Evolutionary conservation across 2,888 invertebrate genomes (phyloP).

Genomic region (Stenurella melanura): DNA sequence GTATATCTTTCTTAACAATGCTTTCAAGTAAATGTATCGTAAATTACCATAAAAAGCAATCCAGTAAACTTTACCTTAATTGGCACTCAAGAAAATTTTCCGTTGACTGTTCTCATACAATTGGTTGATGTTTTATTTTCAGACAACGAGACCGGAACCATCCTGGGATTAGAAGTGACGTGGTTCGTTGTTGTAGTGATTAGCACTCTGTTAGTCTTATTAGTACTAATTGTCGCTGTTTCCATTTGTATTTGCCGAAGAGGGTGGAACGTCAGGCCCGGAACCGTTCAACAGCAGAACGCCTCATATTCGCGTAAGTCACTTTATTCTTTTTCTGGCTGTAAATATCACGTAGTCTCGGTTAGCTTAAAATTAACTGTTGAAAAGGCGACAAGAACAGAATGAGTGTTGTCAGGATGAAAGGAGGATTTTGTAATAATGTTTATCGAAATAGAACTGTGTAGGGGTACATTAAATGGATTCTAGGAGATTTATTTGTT

Average conservation of each 20-base stretch:
- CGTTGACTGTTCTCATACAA: not conserved
- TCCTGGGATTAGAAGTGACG: conserved; percentile 84
- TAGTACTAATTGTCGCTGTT: conserved; percentile 81
- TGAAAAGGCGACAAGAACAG: not conserved
- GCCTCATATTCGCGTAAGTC: conserved; percentile 74
- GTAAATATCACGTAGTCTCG: conserved; percentile 8
- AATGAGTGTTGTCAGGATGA: not conserved
- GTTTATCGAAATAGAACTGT: not conserved
- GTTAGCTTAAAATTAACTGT: conserved; percentile 8
- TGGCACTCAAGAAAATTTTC: not conserved
- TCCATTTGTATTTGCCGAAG: conserved; percentile 87
- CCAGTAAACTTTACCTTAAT: not conserved
- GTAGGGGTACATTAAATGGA: not conserved
- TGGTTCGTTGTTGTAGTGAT: conserved; percentile 86
- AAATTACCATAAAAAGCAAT: not conserved
- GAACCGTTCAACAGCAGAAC: conserved; percentile 74
- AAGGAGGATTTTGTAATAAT: conserved; percentile 7
- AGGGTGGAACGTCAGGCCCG: conserved; percentile 73
- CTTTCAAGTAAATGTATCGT: not conserved
- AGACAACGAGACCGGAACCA: conserved; percentile 79
- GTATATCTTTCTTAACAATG: no score
- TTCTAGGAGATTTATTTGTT: not conserved
- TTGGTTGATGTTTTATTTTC: conserved; percentile 58
- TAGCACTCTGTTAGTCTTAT: conserved; percentile 81
- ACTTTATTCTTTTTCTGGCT: conserved; percentile 12